Conservation (phyloP, 2,888 invertebrate species). For the Amphipyra tragopoginis region DNA sequence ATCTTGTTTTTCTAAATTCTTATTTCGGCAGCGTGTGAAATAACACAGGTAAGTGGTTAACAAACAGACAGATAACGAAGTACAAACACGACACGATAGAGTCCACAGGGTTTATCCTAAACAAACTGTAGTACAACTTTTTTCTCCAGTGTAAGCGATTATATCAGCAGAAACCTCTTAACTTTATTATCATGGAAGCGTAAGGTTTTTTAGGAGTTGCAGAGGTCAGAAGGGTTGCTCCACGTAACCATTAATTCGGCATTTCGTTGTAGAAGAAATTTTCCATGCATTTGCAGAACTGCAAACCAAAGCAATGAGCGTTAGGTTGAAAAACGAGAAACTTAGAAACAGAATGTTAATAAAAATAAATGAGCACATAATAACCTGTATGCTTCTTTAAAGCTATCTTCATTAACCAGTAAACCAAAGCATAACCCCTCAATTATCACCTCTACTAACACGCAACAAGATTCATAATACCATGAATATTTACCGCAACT, state of each 20-base stretch:
- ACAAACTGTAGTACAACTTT: slow-evolving; percentile 13
- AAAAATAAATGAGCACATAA: slow-evolving; percentile 3
- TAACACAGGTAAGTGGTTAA: slow-evolving; percentile 27
- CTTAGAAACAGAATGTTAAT: not conserved
- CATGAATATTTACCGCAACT: slow-evolving; percentile 13
- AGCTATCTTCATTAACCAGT: slow-evolving; percentile 20
- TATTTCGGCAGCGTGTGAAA: slow-evolving; percentile 46
- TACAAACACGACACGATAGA: slow-evolving; percentile 29
- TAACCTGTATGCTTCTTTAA: slow-evolving; percentile 1
- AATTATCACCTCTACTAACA: slow-evolving; percentile 30
- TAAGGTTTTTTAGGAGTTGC: not conserved
- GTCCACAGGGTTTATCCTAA: slow-evolving; percentile 35
- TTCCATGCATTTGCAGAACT: no score
- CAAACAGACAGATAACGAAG: slow-evolving; percentile 47
- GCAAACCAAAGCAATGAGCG: not conserved
- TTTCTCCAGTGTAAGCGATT: not conserved
- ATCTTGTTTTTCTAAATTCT: slow-evolving; percentile 32
- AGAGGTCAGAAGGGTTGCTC: not conserved
- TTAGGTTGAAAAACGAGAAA: not conserved
- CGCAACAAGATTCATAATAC: slow-evolving; percentile 24
- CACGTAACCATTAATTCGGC: not conserved
- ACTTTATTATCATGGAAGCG: slow-evolving; percentile 1
- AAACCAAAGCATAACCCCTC: slow-evolving; percentile 14
- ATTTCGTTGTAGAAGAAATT: not conserved
- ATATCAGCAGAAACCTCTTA: not conserved